Evolutionary conservation across 2,888 invertebrate species (phyloP).

Genomic region (Perizoma affinitatum): DNA sequence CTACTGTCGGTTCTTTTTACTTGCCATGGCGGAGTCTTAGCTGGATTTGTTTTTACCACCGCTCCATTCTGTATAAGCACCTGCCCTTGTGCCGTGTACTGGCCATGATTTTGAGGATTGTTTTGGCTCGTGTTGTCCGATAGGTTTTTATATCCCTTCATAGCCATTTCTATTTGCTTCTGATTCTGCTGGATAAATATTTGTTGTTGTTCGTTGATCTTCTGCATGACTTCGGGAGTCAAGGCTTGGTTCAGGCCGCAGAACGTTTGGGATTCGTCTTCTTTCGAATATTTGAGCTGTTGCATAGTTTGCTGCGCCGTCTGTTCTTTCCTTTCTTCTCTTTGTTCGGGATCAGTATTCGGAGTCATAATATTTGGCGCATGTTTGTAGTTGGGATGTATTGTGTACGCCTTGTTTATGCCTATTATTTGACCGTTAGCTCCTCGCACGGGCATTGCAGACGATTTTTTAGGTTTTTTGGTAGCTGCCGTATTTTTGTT

Average conservation of each 20-base stretch:
- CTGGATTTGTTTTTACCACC: constrained; percentile 77
- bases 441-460: constrained; percentile 76
- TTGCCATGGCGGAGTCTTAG: constrained; percentile 86
- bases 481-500: constrained; percentile 45
- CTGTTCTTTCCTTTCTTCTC: constrained; percentile 66
- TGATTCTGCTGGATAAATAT: constrained; percentile 83
- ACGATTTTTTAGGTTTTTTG: constrained; percentile 49
- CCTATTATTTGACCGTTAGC: constrained; percentile 86
- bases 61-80: constrained; percentile 78
- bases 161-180: constrained; percentile 80
- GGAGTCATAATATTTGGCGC: constrained; percentile 48
- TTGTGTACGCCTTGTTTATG: constrained; percentile 76
- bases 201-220: constrained; percentile 83
- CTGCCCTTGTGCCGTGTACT: constrained; percentile 70
- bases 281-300: constrained; percentile 58
- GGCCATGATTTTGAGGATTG: constrained; percentile 61
- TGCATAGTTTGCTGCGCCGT: constrained; percentile 45
- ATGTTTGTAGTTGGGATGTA: constrained; percentile 62
- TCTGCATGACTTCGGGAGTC: constrained; percentile 82
- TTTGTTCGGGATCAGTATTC: constrained; percentile 54
- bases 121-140: constrained; percentile 63
- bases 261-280: constrained; percentile 75
- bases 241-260: constrained; percentile 76
- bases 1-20: constrained; percentile 71
- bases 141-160: constrained; percentile 76